phyloP scores from a whole-genome alignment of 2,113 vertebrate genomes.

The Melanocharis versteri region DNA sequence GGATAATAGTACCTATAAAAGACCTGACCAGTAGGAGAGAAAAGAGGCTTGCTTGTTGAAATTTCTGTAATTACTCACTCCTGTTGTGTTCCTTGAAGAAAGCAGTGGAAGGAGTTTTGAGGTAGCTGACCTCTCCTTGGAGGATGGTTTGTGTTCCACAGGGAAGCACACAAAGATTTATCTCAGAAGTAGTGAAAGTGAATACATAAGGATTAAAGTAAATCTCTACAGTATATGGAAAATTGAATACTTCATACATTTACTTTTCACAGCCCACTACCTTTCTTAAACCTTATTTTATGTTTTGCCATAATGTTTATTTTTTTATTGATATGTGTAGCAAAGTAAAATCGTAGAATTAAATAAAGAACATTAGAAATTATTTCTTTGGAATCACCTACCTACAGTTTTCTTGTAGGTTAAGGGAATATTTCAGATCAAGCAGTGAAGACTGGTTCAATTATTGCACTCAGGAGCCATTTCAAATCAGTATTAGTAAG shows the following conservation, averaged over 20 bases:
- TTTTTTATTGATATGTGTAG: not conserved
- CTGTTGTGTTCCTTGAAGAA: not conserved
- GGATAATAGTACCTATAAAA: slow-evolving; percentile 21
- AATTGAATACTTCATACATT: not conserved
- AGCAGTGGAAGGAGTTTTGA: not conserved
- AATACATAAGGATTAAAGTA: not conserved
- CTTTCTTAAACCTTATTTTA: not conserved
- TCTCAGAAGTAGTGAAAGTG: not conserved
- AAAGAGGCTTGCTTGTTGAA: not conserved
- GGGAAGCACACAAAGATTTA: not conserved
- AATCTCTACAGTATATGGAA: not conserved
- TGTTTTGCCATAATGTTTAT: not conserved
- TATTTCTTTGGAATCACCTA: not conserved
- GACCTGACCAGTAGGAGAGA: slow-evolving; percentile 6
- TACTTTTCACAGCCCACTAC: not conserved
- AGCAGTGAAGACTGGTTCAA: not conserved
- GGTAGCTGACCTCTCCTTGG: slow-evolving; percentile 12
- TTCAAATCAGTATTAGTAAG: not conserved
- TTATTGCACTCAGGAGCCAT: not conserved
- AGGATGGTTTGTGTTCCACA: not conserved
- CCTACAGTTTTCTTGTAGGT: not conserved
- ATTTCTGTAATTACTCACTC: slow-evolving; percentile 7
- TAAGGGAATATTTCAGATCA: not conserved
- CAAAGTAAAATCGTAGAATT: not conserved
- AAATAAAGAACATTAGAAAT: not conserved